Evolutionary conservation across 2,113 vertebrate species (phyloP), one percentile per base, ranked within the genome.

Genomic region (Dipodomys ordii): DNA sequence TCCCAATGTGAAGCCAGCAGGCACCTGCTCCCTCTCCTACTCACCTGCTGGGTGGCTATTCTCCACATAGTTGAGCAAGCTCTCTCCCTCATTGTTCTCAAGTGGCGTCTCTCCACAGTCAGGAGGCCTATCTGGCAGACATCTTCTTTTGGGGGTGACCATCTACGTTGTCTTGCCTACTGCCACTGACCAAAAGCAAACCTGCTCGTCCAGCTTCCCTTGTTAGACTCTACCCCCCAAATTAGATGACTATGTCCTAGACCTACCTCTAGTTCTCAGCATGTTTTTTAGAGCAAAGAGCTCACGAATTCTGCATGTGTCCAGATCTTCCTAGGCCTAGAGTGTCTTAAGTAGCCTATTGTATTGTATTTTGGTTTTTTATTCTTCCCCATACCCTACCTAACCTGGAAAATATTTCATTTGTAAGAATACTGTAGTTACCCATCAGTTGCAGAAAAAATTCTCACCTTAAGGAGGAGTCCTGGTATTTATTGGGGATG

Each of bases 131-230:
- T 44, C 30, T 90, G 73, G 72, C 28, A 85, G 44, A 67, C 67
- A 19, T 77, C 67, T 27, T 69, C 76, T 93, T 86, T 93, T 46
- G 69, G 73, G 25, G 22, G 46, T 30, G 9, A 28, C 46, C 30
- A 57, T 62, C 9, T 57, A 16, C 30, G 30, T 53, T 91, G 46
- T 85, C n/a, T 86, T 93, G 88, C 49, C 69, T 87, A 5, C 49
- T 71, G 22, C 71, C 49, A 16, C 68, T 62, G 76, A 89, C 84
- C 85, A 91, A 87, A 49, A 89, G 69, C 94, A 86, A 89, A 64
- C 72, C 23, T 49, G 18, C 19, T 64, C 85, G 69, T 72, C 18
- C 30, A 62, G 1, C 67, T 69, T 92, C 35, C 44, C 39, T 87
- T 10, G 22, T 64, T 67, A 83, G 15, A 53, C n/a, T 16, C 16